These are phyloP conservation scores for Phoxinus phoxinus DNA, from an alignment of 2,113 vertebrate species.

Conservation along the genomic window DNA sequence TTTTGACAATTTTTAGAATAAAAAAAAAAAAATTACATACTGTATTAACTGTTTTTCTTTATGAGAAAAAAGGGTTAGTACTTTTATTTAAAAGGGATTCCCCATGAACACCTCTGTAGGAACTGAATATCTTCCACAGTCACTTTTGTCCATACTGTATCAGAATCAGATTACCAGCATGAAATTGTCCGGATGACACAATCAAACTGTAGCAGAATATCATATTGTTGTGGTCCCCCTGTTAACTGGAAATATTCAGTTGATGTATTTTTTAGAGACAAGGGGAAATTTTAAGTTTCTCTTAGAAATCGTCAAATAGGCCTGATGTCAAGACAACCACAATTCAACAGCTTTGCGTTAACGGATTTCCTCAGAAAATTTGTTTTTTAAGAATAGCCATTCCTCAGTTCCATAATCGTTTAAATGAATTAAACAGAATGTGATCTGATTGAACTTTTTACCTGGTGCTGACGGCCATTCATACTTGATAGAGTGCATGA, in stretches of 20 bases:
- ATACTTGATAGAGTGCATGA: neutral
- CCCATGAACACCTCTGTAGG: neutral
- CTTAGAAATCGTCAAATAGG: neutral
- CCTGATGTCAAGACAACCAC: neutral
- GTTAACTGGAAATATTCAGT: neutral
- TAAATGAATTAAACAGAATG: neutral
- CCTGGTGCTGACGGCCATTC: neutral
- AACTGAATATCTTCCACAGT: neutral
- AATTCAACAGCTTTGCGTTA: neutral
- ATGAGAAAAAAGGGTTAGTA: neutral
- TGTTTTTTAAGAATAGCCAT: neutral
- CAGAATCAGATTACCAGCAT: neutral
- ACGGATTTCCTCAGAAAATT: neutral
- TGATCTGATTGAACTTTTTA: neutral
- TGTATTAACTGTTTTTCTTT: neutral
- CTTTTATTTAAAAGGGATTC: neutral
- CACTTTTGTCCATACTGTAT: neutral
- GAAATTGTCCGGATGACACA: neutral
- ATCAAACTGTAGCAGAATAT: neutral
- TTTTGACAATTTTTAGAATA: neutral
- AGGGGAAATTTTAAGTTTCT: neutral
- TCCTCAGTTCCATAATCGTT: neutral
- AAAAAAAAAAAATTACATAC: too few relatives aligned
- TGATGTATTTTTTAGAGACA: neutral
- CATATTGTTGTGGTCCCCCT: neutral